Conservation (phyloP, 92 coral and sea anemone genomes). For the Parazoanthus swiftii region DNA sequence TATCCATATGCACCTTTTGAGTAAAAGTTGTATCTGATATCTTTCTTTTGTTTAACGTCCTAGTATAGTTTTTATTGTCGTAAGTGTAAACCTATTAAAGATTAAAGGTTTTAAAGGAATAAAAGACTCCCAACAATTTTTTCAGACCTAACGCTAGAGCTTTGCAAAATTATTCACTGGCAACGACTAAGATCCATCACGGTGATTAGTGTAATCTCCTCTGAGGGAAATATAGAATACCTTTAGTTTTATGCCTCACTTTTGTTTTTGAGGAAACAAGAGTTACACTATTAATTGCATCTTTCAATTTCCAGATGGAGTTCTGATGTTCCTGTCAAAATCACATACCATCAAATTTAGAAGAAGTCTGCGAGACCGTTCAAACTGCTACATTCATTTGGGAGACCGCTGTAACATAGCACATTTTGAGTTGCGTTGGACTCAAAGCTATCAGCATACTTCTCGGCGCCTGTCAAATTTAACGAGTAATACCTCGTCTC, state of each 20-base stretch:
- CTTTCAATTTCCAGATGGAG: constrained; percentile 62
- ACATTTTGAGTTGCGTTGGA: constrained; percentile 82
- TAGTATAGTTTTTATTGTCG: too few relatives aligned
- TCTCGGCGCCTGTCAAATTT: background rate
- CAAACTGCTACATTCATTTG: constrained; percentile 69
- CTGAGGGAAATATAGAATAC: too few relatives aligned
- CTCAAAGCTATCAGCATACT: constrained; percentile 32
- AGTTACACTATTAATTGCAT: background rate
- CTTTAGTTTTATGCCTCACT: background rate
- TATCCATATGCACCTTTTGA: too few relatives aligned
- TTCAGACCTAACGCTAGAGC: too few relatives aligned
- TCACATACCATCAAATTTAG: constrained; percentile 64
- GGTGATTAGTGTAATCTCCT: too few relatives aligned
- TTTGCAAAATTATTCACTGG: too few relatives aligned
- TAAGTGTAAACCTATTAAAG: too few relatives aligned
- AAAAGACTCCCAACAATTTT: too few relatives aligned
- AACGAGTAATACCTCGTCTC: background rate
- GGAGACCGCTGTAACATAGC: constrained; percentile 71
- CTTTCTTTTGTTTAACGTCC: too few relatives aligned
- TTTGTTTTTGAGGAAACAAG: background rate
- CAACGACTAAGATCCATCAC: too few relatives aligned
- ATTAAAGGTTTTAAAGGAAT: too few relatives aligned
- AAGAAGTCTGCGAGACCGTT: constrained; percentile 61
- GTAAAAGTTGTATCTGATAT: too few relatives aligned
- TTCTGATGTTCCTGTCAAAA: constrained; percentile 65